Percentiles rank a stretch among this genome's conserved stretches.
Conservation (phyloP, 2,797 vertebrate genomes). For the Leptodactylus fallax region DNA sequence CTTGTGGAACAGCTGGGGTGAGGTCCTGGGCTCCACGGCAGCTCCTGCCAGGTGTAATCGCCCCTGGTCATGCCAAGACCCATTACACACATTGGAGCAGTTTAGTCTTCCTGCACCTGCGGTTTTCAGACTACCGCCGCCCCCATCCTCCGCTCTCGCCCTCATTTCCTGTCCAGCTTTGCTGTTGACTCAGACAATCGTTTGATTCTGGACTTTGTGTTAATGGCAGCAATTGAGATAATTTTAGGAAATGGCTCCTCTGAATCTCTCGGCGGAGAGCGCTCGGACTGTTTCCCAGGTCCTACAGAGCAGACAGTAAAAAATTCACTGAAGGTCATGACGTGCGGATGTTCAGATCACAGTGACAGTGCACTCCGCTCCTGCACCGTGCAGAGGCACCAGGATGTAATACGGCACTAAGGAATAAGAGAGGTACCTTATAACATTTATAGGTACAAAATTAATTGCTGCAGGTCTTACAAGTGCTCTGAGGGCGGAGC, state of each 20-base stretch:
- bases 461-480: too few species aligned
- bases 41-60: constrained; percentile 20
- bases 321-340: too few species aligned
- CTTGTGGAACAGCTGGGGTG: constrained; percentile 32
- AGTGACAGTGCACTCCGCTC: too few species aligned
- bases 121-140: constrained; percentile 14
- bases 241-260: constrained; percentile 60
- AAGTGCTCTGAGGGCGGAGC: too few species aligned
- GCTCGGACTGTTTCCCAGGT: constrained; percentile 28
- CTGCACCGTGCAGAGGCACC: too few species aligned
- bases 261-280: constrained; percentile 7
- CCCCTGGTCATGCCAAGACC: constrained; percentile 1
- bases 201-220: constrained; percentile 45
- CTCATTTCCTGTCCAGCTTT: constrained; percentile 43
- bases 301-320: neutral
- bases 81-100: constrained; percentile 2
- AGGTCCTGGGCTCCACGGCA: neutral
- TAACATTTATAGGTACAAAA: too few species aligned
- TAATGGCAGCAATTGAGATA: constrained; percentile 63
- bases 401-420: too few species aligned
- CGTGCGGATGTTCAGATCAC: too few species aligned
- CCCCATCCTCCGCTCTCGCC: neutral
- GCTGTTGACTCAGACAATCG: constrained; percentile 31
- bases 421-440: too few species aligned
- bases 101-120: constrained; percentile 54